A percentile compares a stretch with the other conserved stretches of the same genome.
Conservation (phyloP, 2,113 vertebrate genomes). For the Dendrocopos noguchii region DNA sequence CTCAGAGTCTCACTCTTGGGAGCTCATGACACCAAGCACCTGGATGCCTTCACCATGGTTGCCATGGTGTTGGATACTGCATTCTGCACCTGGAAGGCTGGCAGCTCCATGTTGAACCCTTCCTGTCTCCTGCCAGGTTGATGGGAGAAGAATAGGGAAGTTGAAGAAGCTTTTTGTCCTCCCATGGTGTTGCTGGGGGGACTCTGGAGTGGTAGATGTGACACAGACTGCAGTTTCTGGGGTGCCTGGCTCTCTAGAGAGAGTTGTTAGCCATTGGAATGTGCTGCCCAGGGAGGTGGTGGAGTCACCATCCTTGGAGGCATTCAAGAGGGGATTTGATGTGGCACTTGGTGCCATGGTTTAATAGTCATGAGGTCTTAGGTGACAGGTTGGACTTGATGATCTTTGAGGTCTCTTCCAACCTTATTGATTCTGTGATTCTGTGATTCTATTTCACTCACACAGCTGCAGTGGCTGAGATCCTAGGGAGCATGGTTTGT, state of each 20-base stretch:
- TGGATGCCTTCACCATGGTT: background rate
- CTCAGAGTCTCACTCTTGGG: background rate
- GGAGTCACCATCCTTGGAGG: no score
- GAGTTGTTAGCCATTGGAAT: no score
- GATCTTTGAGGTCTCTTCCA: no score
- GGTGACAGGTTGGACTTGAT: no score
- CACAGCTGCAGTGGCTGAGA: background rate
- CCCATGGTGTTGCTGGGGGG: background rate
- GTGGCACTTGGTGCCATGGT: no score
- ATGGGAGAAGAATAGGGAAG: background rate
- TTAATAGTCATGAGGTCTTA: no score
- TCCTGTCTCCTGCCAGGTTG: accelerated
- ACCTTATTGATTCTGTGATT: no score
- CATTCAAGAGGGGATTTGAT: no score
- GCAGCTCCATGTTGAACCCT: background rate
- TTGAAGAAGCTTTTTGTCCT: background rate
- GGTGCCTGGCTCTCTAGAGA: background rate
- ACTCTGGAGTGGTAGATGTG: background rate
- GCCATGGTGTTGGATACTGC: no score
- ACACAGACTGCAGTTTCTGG: background rate
- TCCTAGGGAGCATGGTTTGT: accelerated
- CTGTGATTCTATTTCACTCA: background rate
- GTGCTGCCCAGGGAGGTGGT: no score
- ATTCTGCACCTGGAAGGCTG: no score
- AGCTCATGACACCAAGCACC: accelerated